Base-by-base conservation (phyloP, 1,140 invertebrate genomes). In the Arion vulgaris region DNA sequence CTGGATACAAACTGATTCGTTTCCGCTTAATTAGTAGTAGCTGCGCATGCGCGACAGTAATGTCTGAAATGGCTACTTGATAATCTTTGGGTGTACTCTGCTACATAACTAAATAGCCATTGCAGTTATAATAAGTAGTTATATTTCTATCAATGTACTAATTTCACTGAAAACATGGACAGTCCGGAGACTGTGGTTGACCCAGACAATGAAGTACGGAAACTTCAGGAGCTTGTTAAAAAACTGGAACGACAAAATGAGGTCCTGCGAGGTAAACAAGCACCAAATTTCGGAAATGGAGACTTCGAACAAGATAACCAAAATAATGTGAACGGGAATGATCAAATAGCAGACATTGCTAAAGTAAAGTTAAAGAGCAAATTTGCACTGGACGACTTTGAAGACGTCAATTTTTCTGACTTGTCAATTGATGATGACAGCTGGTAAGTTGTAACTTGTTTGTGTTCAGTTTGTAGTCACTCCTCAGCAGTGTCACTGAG, bases 161-260 rank as follows among this genome's bases (percentile, higher is more conserved):
- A 66, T 34, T 28, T 32, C 7, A 39, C 36, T 2, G 26, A 41
- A 38, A 85, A 38, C 36, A 89, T 88, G 87, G 87, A 87, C 75
- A 80, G 66, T n/a, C 66, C 83, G 38, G 85, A 87, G 74, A 57
- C 83, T 57, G 53, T 85, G 15, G 87, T 91, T 66, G 92, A 92
- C 83, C 90, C 91, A 39, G 82, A 92, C 79, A 86, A 88, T 83
- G 92, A 93, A 88, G 91, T 93, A 19, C 88, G 87, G 73, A 92
- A 93, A 85, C 87, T 93, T 69, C 91, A 93, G 84, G 90, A 92
- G 69, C 85, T 93, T 77, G 92, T 93, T 28, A 91, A 91, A 79
- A 91, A 92, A 85, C 84, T 93, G 62, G 92, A 93, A 84, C 85
- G 89, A 39, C 92, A 93, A 82, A 93, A 93, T 88, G 91, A 92